These are phyloP conservation scores for Brachionus rotundiformis DNA, from an alignment of 1,140 invertebrate species.

Conservation along the genomic window DNA sequence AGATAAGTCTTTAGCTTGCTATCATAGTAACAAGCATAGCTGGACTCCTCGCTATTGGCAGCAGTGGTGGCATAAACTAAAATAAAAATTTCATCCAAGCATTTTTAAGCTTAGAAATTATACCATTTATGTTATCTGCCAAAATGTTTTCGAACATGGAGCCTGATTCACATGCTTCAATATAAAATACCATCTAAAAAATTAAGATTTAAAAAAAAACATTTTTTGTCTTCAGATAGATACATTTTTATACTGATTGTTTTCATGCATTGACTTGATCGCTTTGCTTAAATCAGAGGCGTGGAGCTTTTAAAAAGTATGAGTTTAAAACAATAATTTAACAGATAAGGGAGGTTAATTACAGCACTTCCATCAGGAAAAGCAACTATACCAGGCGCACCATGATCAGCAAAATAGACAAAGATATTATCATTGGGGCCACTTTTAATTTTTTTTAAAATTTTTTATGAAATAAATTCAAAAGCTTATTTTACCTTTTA, in stretches of 20 bases:
- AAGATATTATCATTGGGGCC: conserved; percentile 70
- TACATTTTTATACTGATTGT: conserved; percentile 65
- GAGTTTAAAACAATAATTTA: conserved; percentile 52
- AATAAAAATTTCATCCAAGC: conserved; percentile 44
- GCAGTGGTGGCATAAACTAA: conserved; percentile 72
- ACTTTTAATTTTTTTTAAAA: conserved; percentile 59
- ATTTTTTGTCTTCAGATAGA: background rate
- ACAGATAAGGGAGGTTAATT: background rate
- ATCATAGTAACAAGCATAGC: conserved; percentile 70
- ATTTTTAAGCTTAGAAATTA: conserved; percentile 47
- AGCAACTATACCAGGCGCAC: conserved; percentile 65
- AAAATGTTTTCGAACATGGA: conserved; percentile 72
- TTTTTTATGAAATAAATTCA: conserved; percentile 39
- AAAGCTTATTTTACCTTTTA: conserved; percentile 62
- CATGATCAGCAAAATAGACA: conserved; percentile 72
- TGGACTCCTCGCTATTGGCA: conserved; percentile 68
- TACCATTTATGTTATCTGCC: conserved; percentile 67
- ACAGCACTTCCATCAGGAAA: conserved; percentile 65
- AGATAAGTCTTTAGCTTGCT: conserved; percentile 66
- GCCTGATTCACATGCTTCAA: conserved; percentile 72
- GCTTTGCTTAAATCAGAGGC: conserved; percentile 63
- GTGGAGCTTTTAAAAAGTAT: too few relatives aligned
- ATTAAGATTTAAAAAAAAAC: conserved; percentile 19
- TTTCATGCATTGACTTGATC: conserved; percentile 65
- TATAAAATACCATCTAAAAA: conserved; percentile 69